Evolutionary conservation across 1,140 invertebrate genomes (phyloP).

Genomic region (Agrilus planipennis): DNA sequence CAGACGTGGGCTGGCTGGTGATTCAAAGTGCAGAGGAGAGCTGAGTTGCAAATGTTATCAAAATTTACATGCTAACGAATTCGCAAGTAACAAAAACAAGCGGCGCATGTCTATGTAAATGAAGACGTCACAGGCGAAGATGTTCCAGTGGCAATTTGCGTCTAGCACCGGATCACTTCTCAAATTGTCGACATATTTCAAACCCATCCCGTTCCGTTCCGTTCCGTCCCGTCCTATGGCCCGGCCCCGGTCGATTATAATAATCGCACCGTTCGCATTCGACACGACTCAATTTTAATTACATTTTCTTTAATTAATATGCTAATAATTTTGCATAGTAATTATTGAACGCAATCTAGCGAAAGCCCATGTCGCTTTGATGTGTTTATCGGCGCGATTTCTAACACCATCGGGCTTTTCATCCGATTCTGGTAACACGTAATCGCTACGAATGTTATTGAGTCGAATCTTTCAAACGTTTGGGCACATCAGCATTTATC

Average conservation of each 20-base stretch:
- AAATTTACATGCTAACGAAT: constrained; percentile 31
- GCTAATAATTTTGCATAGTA: constrained; percentile 42
- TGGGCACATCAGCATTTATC: too few species aligned
- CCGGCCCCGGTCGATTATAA: constrained; percentile 30
- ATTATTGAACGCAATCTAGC: constrained; percentile 39
- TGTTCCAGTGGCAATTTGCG: constrained; percentile 26
- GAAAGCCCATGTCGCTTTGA: constrained; percentile 38
- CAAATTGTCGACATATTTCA: constrained; percentile 26
- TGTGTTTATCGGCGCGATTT: constrained; percentile 24
- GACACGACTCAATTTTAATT: constrained; percentile 35
- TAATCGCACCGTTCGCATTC: constrained; percentile 31
- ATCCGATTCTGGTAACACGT: too few species aligned
- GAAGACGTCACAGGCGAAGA: constrained; percentile 26
- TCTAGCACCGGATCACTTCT: constrained; percentile 23
- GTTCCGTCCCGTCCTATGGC: too few species aligned
- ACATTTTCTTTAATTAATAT: constrained; percentile 41
- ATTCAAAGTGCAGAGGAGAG: too few species aligned
- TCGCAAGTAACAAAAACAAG: constrained; percentile 27
- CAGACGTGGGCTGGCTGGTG: too few species aligned
- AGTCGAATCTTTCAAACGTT: too few species aligned
- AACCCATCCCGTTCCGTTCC: constrained; percentile 22
- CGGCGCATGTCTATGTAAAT: constrained; percentile 29
- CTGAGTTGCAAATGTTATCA: constrained; percentile 18
- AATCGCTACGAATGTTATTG: too few species aligned
- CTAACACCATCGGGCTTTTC: too few species aligned